phyloP scores from a whole-genome alignment of 1,140 invertebrate species.

The Uloborus diversus region DNA sequence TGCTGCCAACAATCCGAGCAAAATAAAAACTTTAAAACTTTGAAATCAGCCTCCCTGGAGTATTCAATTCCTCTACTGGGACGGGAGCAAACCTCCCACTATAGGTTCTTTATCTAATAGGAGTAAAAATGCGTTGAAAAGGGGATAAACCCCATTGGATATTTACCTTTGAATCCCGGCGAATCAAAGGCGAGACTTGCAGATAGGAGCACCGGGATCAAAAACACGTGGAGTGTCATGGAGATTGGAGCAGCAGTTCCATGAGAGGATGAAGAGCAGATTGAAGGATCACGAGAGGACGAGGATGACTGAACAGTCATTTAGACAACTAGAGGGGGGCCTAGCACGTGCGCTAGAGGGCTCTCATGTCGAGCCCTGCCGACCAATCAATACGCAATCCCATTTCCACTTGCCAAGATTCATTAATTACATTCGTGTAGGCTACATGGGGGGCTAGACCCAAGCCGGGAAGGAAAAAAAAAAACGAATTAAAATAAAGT shows the following conservation, averaged over 20 bases:
- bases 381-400: slow-evolving; percentile 47
- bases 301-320: slow-evolving; percentile 50
- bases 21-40: too few species aligned
- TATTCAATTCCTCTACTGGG: too few species aligned
- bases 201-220: background rate
- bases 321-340: slow-evolving; percentile 31
- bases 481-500: slow-evolving; percentile 35
- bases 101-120: too few species aligned
- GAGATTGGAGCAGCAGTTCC: slow-evolving; percentile 16
- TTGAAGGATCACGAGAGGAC: slow-evolving; percentile 32
- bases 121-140: slow-evolving; percentile 8
- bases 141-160: slow-evolving; percentile 28
- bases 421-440: slow-evolving; percentile 53
- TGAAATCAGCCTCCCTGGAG: too few species aligned
- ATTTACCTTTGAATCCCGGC: slow-evolving; percentile 50
- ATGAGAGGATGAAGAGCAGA: slow-evolving; percentile 50
- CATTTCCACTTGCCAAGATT: slow-evolving; percentile 34
- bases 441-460: background rate
- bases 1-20: too few species aligned
- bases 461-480: background rate
- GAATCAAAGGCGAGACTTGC: slow-evolving; percentile 45
- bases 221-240: slow-evolving; percentile 41
- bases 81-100: background rate
- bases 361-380: slow-evolving; percentile 30
- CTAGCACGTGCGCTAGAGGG: slow-evolving; percentile 38